Evolutionary conservation across 1,140 invertebrate genomes (phyloP), one percentile per base, ranked within the genome.

Genomic region (Calephelis nemesis): DNA sequence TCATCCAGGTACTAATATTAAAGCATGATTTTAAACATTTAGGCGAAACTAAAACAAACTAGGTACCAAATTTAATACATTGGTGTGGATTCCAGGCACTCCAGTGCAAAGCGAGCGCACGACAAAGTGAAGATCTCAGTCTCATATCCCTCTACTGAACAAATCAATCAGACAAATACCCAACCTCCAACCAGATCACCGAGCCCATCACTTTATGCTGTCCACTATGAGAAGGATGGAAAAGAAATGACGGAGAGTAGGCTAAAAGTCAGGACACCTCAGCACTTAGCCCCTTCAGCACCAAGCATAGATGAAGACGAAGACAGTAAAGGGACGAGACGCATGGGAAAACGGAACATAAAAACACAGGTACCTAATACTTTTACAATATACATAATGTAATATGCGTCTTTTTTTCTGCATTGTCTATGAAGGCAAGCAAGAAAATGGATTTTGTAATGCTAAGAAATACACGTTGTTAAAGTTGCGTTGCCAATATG

Each of bases 281-380:
- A 88, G 48, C 84, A 87, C 62, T 62, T 92, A 67, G 90, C 92
- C n/a, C 93, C 42, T 45, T 45, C 91, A 13, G 84, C 83, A 19
- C 80, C 85, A 1, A 63, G 90, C 13, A 93, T 91, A 71, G 93
- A 94, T 68, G 93, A 93, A 62, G 77, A 82, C 39, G 93, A 93
- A 64, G 93, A 93, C 73, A 95, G 69, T 2, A 65, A 95, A 74
- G 94, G 94, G 75, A 92, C 95, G 42, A 94, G 92, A 47, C 83
- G 94, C 78, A 96, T 97, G 94, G 96, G 96, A 9, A 96, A 96
- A 77, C 93, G 96, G 70, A 96, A 98, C 91, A 97, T 96, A 80
- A 97, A 97, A 92, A 96, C 96, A 52, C 96, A 93, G 88, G 88
- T 91, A 73, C 71, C 0, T 45, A 45, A 4, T 45, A n/a, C n/a